A percentile compares a stretch with the other conserved stretches of the same genome.
phyloP scores from a whole-genome alignment of 2,888 invertebrate genomes.

The Hedya salicella region DNA sequence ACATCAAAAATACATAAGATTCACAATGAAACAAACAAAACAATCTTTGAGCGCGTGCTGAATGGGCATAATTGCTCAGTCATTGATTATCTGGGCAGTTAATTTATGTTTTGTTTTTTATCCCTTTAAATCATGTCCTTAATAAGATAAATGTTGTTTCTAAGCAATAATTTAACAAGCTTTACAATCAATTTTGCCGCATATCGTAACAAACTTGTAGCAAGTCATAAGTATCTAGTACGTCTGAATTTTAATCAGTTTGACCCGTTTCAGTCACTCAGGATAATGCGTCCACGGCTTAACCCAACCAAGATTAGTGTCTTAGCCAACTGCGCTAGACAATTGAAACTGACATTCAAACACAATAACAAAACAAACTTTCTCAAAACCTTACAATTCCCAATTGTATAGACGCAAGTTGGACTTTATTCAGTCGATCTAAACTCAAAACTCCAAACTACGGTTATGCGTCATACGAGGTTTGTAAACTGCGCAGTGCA shows the following conservation, averaged over 20 bases:
- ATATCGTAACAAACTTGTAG: neutral
- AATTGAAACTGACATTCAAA: slow-evolving; percentile 24
- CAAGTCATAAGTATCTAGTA: neutral
- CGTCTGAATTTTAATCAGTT: slow-evolving; percentile 19
- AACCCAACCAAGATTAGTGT: slow-evolving; percentile 14
- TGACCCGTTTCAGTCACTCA: slow-evolving; percentile 27
- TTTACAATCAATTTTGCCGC: too few relatives aligned
- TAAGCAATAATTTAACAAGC: too few relatives aligned
- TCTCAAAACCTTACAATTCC: neutral
- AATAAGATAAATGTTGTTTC: too few relatives aligned
- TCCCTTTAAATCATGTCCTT: too few relatives aligned
- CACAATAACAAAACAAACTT: slow-evolving; percentile 24
- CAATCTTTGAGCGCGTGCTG: too few relatives aligned
- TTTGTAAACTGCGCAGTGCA: slow-evolving; percentile 1
- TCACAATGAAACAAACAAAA: too few relatives aligned
- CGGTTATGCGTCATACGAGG: neutral
- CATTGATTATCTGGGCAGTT: too few relatives aligned
- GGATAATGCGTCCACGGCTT: slow-evolving; percentile 6
- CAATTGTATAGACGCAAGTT: neutral
- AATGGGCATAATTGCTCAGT: too few relatives aligned
- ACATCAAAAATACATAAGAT: too few relatives aligned
- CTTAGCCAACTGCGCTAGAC: slow-evolving; percentile 17
- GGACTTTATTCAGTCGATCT: neutral
- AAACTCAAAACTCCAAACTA: neutral
- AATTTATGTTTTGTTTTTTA: too few relatives aligned